These are phyloP conservation scores for Menidia menidia DNA, from an alignment of 2,797 vertebrate genomes.

Conservation along the genomic window DNA sequence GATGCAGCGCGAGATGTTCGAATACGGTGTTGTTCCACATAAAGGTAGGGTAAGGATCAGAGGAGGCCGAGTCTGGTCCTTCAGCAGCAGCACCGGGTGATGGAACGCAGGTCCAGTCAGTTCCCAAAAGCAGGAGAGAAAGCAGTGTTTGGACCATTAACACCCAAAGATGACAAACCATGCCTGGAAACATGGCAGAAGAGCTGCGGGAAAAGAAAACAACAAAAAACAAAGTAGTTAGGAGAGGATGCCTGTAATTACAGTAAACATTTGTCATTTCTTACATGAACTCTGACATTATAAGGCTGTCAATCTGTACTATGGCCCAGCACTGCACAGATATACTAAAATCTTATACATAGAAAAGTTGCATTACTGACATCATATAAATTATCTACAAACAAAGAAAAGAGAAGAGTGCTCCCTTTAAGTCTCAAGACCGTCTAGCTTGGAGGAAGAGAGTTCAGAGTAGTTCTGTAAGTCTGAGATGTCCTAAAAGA, in stretches of 20 bases:
- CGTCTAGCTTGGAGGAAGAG: no score
- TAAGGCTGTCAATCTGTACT: no score
- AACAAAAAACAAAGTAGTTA: constrained; percentile 4
- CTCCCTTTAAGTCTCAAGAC: no score
- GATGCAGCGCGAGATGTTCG: constrained; percentile 92
- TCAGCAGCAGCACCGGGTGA: constrained; percentile 15
- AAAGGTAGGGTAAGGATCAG: constrained; percentile 82
- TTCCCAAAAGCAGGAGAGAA: constrained; percentile 68
- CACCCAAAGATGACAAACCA: constrained; percentile 58
- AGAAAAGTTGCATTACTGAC: no score
- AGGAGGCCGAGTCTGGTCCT: constrained; percentile 45
- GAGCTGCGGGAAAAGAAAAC: constrained; percentile 77
- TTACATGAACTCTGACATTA: no score
- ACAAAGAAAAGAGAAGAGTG: no score
- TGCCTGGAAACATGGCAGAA: constrained; percentile 89
- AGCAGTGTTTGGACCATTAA: constrained; percentile 75
- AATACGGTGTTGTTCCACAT: constrained; percentile 85
- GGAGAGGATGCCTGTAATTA: constrained; percentile 9
- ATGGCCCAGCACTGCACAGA: no score
- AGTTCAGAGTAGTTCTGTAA: neutral
- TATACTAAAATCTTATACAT: no score
- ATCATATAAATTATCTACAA: no score
- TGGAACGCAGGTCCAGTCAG: constrained; percentile 44
- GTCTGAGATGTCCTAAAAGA: neutral
- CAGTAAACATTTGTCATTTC: neutral